These are phyloP conservation scores for Brachyopa scutellaris DNA, from an alignment of 2,888 invertebrate species.

Conservation along the genomic window DNA sequence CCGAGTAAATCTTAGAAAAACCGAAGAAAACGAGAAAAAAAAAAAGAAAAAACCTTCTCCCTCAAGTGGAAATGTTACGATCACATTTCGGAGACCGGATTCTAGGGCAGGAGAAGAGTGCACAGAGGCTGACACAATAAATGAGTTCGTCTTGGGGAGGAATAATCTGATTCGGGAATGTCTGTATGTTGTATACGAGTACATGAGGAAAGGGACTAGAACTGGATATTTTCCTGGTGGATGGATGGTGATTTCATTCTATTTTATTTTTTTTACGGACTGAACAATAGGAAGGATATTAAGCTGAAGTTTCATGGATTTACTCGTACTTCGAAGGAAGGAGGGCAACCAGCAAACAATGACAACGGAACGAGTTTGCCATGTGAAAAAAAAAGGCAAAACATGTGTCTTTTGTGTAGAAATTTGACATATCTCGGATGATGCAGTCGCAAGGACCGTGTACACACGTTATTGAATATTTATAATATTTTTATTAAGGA, in stretches of 20 bases:
- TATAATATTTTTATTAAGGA: too few species aligned
- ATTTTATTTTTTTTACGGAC: constrained; percentile 18
- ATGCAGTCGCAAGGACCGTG: too few species aligned
- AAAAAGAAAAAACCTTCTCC: constrained; percentile 19
- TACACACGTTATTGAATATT: neutral
- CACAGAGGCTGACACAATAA: constrained; percentile 31
- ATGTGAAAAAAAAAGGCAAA: neutral
- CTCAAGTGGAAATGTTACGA: constrained; percentile 53
- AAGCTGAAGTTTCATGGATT: constrained; percentile 22
- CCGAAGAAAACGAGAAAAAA: neutral
- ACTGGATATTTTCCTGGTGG: constrained; percentile 10
- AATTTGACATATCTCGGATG: constrained; percentile 34
- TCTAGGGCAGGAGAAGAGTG: constrained; percentile 1
- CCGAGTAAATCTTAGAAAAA: neutral
- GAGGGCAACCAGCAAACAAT: neutral
- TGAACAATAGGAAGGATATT: constrained; percentile 52
- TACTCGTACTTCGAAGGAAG: neutral
- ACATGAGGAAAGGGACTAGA: neutral
- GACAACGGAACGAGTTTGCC: neutral
- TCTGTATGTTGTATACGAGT: neutral
- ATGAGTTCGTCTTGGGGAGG: constrained; percentile 25
- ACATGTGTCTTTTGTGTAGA: neutral
- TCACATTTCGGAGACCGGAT: constrained; percentile 49
- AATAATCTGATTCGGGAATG: constrained; percentile 4
- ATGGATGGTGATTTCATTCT: constrained; percentile 33